Evolutionary conservation across 2,888 invertebrate species (phyloP), one percentile per base, ranked within the genome.

Genomic region (Lasioglossum leucozonium): DNA sequence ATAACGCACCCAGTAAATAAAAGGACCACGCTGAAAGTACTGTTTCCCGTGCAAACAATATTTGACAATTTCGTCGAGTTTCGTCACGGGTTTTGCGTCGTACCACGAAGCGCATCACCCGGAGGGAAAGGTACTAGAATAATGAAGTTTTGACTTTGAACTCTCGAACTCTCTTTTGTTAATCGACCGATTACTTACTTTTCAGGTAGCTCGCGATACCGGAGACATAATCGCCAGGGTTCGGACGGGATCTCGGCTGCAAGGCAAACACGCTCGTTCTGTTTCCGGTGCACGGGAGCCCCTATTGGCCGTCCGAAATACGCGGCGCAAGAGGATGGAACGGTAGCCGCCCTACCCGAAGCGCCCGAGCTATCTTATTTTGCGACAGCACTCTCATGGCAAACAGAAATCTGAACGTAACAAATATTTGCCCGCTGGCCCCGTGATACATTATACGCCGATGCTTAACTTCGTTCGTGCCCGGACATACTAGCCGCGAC

Each of bases 341-440:
- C 81, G 77, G 79, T 77, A 81, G 86, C 85, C 69, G n/a, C 22
- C 10, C 51, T 18, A 47, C 44, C 69, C 84, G n/a, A n/a, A n/a
- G n/a, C 75, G 72, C 73, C n/a, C 11, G 55, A 82, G 74, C 82
- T 89, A 89, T 89, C 87, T 87, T 71, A 82, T 81, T 89, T 74
- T 85, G 83, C 76, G 77, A 72, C 79, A 78, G 74, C 69, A 72
- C 79, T 85, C 77, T 65, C 62, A 79, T 44, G 79, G 87, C 79
- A 89, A 89, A 89, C 87, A 85, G 83, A 89, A 89, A 89, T 89
- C 76, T 30, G 83, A 87, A 84, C 85, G 78, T 83, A 82, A 87
- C 89, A 89, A 89, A 89, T 89, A 89, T 89, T 89, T 89, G 81
- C 65, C 22, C 78, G 58, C 62, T 79, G 65, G 77, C 83, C 81